Conservation (phyloP, 2,888 invertebrate genomes). For the Gastracanthus pulcherrimus region DNA sequence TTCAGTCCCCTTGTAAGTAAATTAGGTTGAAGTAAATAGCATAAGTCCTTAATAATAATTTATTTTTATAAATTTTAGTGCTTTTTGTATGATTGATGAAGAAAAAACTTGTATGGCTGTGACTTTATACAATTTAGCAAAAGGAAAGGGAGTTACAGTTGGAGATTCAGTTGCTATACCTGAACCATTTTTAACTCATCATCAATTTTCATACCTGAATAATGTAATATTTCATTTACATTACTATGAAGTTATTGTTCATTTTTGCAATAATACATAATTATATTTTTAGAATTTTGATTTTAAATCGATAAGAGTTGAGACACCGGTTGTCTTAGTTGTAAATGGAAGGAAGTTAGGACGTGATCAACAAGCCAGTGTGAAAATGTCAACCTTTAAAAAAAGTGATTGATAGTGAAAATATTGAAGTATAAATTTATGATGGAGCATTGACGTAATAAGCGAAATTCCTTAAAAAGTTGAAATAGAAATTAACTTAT, state of each 20-base stretch:
- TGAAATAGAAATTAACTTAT: background rate
- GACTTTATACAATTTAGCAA: conserved; percentile 90
- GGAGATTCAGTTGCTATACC: conserved; percentile 91
- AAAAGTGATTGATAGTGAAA: conserved; percentile 78
- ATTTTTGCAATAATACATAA: conserved; percentile 21
- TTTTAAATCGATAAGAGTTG: conserved; percentile 88
- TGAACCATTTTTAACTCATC: conserved; percentile 83
- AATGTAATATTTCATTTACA: conserved; percentile 77
- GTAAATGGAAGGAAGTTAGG: conserved; percentile 88
- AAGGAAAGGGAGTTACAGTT: conserved; percentile 89
- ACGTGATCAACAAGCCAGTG: conserved; percentile 83
- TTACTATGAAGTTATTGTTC: background rate
- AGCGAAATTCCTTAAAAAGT: conserved; percentile 11
- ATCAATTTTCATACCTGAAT: conserved; percentile 80
- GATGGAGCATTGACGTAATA: background rate
- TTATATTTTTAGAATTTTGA: conserved; percentile 82
- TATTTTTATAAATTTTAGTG: conserved; percentile 78
- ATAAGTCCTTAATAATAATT: conserved; percentile 11
- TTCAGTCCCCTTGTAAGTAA: conserved; percentile 87
- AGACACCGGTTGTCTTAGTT: conserved; percentile 86
- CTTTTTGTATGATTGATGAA: conserved; percentile 89
- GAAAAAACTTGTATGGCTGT: conserved; percentile 85
- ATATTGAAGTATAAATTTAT: background rate
- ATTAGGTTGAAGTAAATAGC: conserved; percentile 14
- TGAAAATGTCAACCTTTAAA: conserved; percentile 83